These are phyloP conservation scores for Acanthisitta chloris DNA, from an alignment of 2,113 vertebrate species.

Conservation along the genomic window DNA sequence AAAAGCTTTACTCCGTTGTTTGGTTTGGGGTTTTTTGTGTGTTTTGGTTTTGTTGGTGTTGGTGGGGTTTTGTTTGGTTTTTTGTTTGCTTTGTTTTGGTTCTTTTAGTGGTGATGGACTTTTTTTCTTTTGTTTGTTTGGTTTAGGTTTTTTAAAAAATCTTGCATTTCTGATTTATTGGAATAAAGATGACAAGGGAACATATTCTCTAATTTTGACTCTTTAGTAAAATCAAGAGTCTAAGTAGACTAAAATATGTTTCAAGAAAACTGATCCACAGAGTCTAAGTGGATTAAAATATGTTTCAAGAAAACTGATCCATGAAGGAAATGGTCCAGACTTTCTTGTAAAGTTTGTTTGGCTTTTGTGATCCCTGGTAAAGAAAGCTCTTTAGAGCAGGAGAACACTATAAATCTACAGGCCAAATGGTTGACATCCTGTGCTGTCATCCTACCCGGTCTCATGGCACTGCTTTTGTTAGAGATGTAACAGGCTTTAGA, in stretches of 20 bases:
- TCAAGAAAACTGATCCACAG: neutral
- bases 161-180: neutral
- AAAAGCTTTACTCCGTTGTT: neutral
- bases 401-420: neutral
- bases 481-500: neutral
- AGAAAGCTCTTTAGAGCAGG: neutral
- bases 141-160: no score
- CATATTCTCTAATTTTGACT: neutral
- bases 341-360: neutral
- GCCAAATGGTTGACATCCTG: neutral
- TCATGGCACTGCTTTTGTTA: neutral
- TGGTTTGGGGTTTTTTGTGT: neutral
- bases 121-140: neutral
- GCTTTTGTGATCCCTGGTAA: neutral
- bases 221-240: neutral
- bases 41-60: no score
- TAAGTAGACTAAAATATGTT: neutral
- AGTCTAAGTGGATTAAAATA: neutral
- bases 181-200: neutral
- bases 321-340: neutral
- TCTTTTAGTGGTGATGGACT: no score
- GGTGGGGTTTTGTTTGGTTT: no score
- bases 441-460: neutral
- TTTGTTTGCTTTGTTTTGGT: no score
- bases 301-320: neutral